These are phyloP conservation scores for Syngnathus acus DNA, from an alignment of 2,797 vertebrate species.

Conservation along the genomic window DNA sequence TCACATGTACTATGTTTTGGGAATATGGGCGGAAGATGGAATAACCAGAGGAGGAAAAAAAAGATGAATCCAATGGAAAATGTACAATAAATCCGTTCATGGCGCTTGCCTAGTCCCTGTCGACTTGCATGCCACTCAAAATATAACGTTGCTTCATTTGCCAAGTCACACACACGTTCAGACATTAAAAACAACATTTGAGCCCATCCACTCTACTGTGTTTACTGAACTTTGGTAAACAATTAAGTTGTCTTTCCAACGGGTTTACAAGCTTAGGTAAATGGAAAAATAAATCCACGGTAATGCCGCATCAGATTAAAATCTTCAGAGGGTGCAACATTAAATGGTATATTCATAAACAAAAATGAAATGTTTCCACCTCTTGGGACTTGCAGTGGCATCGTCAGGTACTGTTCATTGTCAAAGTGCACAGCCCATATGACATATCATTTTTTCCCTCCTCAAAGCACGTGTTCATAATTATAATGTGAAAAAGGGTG, in stretches of 20 bases:
- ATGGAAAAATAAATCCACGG: not conserved
- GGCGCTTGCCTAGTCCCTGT: not conserved
- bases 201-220: not conserved
- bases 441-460: constrained; percentile 11
- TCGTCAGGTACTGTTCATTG: not conserved
- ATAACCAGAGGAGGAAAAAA: not conserved
- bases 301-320: not conserved
- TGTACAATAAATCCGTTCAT: not conserved
- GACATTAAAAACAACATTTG: not conserved
- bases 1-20: too few relatives aligned
- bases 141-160: not conserved
- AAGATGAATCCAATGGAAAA: not conserved
- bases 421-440: not conserved
- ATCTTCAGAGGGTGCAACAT: not conserved
- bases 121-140: not conserved
- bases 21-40: not conserved
- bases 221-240: not conserved
- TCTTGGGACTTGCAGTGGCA: not conserved
- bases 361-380: not conserved
- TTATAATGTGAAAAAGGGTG: constrained; percentile 41
- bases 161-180: not conserved
- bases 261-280: not conserved
- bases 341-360: not conserved
- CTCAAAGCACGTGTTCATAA: constrained; percentile 32
- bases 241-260: not conserved